Percentiles rank a stretch among this genome's conserved stretches.
phyloP scores from a whole-genome alignment of 2,888 invertebrate genomes.

The Sialis fuliginosa region DNA sequence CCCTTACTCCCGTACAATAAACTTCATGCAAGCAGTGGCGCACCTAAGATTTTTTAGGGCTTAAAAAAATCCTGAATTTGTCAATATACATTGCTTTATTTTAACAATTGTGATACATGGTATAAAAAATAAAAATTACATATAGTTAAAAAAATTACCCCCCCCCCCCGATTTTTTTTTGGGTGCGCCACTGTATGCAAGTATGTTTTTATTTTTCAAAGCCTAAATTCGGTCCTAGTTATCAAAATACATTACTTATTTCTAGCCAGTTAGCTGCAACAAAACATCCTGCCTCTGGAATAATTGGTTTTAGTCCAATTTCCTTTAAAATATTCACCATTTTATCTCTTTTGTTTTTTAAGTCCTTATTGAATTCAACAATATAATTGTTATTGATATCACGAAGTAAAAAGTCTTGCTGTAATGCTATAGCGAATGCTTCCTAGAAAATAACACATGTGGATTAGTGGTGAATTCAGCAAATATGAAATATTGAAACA shows the following conservation, averaged over 20 bases:
- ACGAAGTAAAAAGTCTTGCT: constrained; percentile 17
- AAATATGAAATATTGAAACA: too few relatives aligned
- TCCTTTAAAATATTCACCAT: constrained; percentile 19
- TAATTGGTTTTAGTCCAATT: constrained; percentile 28
- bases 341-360: constrained; percentile 22
- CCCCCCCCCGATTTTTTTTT: too few relatives aligned
- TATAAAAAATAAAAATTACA: too few relatives aligned
- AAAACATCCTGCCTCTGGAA: constrained; percentile 42
- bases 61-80: too few relatives aligned
- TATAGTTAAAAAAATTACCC: too few relatives aligned
- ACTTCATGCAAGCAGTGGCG: too few relatives aligned
- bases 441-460: constrained; percentile 1
- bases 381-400: constrained; percentile 27
- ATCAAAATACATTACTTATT: constrained; percentile 11
- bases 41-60: too few relatives aligned
- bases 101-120: too few relatives aligned
- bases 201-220: neutral
- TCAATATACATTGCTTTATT: too few relatives aligned
- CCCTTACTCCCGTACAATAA: too few relatives aligned
- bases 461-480: too few relatives aligned
- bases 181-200: too few relatives aligned
- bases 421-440: constrained; percentile 14
- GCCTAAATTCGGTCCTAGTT: neutral
- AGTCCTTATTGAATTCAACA: constrained; percentile 20
- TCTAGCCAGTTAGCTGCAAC: constrained; percentile 34